Evolutionary conservation across 2,113 vertebrate genomes (phyloP), one percentile per base, ranked within the genome.

Genomic region (Ranitomeya variabilis): DNA sequence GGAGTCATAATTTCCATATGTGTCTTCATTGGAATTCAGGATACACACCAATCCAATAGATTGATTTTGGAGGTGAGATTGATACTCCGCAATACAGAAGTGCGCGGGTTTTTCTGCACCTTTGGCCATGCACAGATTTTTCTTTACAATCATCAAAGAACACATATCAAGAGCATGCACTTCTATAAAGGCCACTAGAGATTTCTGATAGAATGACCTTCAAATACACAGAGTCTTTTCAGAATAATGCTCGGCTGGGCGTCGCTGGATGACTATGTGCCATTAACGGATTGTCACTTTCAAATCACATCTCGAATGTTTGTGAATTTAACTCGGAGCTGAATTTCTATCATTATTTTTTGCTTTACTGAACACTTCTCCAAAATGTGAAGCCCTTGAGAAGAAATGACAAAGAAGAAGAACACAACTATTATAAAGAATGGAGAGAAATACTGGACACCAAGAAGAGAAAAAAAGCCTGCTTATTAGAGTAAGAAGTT

Each of bases 171-270:
- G 31, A 84, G 82, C 14, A 0, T 15, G 51, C 13, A 55, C 45
- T 26, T 23, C 64, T 16, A 26, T 21, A 84, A 84, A 84, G 64
- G 45, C 31, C 64, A 84, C 64, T 26, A 21, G 64, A 84, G 66
- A 84, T 84, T 55, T 84, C 51, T 84, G 64, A 84, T 83, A 83
- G 80, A 52, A 66, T 55, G 82, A 84, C 82, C 82, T 84, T 84
- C 82, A 84, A 4, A 52, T 55, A 55, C 3, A 26, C 11, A 9
- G 26, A 26, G 69, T 21, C 6, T 85, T 60, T 57, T 37, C 69
- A 74, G 15, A 37, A 85, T 76, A 76, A 85, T 71, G 64, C 66
- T 52, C 45, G 31, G 54, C 54, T 85, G 83, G 67, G 64, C 37
- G 37, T 74, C 54, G 57, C 69, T 21, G 55, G 83, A 73, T 60